Evolutionary conservation across 2,113 vertebrate species (phyloP).

Genomic region (Manacus vitellinus): DNA sequence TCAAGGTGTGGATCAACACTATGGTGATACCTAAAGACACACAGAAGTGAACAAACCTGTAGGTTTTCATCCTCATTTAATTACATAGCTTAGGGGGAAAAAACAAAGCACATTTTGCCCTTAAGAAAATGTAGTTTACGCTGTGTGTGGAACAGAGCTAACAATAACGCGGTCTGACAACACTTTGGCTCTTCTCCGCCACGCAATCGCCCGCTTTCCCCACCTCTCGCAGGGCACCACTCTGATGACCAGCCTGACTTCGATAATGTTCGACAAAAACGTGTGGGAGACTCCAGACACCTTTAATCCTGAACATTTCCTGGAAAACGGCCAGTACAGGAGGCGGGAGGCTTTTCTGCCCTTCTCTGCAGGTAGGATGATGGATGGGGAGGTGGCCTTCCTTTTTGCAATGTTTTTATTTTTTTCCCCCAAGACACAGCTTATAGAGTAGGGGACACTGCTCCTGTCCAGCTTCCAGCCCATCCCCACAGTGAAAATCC

Average conservation of each 20-base stretch:
- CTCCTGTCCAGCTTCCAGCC: not conserved
- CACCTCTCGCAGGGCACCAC: constrained; percentile 73
- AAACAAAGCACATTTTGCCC: not conserved
- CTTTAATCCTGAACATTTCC: constrained; percentile 88
- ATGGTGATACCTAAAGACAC: not conserved
- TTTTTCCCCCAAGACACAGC: not conserved
- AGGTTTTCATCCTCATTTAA: not conserved
- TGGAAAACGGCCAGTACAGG: constrained; percentile 83
- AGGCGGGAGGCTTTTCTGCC: constrained; percentile 84
- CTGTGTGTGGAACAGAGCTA: not conserved
- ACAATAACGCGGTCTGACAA: constrained; percentile 8
- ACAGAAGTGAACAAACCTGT: not conserved
- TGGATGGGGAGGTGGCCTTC: not conserved
- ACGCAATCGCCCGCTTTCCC: not conserved
- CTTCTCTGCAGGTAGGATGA: constrained; percentile 83
- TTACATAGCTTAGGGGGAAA: not conserved
- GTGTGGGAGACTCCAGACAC: constrained; percentile 82
- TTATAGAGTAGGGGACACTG: not conserved
- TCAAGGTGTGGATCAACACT: not conserved
- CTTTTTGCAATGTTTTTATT: not conserved
- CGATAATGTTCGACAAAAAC: constrained; percentile 80
- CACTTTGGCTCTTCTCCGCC: fast-evolving
- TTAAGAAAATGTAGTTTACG: not conserved
- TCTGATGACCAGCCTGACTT: constrained; percentile 76
- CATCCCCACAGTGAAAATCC: not conserved